phyloP scores from a whole-genome alignment of 2,113 vertebrate species.

The Leiothrix lutea region DNA sequence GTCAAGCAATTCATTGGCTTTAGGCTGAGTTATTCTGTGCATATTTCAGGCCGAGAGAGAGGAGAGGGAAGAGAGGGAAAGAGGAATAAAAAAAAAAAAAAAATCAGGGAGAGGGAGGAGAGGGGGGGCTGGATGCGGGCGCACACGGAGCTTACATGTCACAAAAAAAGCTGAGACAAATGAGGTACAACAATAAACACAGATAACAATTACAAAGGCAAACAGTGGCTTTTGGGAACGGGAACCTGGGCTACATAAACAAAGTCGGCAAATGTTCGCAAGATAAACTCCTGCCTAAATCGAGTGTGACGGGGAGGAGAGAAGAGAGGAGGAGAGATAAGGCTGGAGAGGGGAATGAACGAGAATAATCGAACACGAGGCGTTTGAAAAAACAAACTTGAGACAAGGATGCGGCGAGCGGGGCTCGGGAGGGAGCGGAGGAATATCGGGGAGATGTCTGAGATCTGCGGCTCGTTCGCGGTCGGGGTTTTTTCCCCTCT shows the following conservation, averaged over 20 bases:
- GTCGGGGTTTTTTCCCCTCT: background rate
- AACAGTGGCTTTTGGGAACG: conserved; percentile 72
- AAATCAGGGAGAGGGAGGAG: background rate
- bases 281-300: conserved; percentile 83
- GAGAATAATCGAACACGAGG: conserved; percentile 71
- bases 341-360: conserved; percentile 67
- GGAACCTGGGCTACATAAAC: conserved; percentile 77
- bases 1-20: conserved; percentile 79
- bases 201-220: conserved; percentile 82
- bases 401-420: conserved; percentile 62
- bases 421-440: background rate
- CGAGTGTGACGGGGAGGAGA: conserved; percentile 78
- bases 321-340: conserved; percentile 76
- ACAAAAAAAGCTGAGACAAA: conserved; percentile 70
- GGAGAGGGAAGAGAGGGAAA: background rate
- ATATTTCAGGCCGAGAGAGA: conserved; percentile 36
- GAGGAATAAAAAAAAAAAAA: background rate
- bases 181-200: conserved; percentile 69
- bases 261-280: conserved; percentile 76
- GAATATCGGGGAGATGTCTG: background rate
- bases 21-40: conserved; percentile 67
- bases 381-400: conserved; percentile 69
- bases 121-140: conserved; percentile 35
- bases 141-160: conserved; percentile 70
- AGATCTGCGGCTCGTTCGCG: background rate